Evolutionary conservation across 1,140 invertebrate species (phyloP).

Genomic region (Scaptomyza pallida): DNA sequence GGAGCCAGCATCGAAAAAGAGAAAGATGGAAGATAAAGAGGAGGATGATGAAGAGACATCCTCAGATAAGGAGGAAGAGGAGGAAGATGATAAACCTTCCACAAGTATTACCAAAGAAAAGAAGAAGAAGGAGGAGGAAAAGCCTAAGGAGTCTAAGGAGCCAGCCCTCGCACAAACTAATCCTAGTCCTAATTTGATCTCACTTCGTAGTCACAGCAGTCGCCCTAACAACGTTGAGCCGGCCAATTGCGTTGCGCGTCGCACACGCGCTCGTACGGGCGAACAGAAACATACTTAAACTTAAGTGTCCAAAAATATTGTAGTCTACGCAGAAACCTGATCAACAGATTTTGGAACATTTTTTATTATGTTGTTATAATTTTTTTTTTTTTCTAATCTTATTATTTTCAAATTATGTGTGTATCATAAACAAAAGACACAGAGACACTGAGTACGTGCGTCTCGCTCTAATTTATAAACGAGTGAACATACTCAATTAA

Average conservation of each 20-base stretch:
- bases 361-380: background rate
- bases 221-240: too few relatives aligned
- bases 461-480: constrained; percentile 8
- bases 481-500: background rate
- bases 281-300: too few relatives aligned
- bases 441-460: background rate
- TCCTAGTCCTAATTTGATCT: too few relatives aligned
- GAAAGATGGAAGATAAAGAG: too few relatives aligned
- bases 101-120: background rate
- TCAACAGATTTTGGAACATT: background rate
- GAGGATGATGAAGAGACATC: background rate
- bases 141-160: background rate
- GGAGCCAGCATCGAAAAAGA: too few relatives aligned
- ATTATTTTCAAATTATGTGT: background rate
- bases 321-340: too few relatives aligned
- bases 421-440: background rate
- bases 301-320: too few relatives aligned
- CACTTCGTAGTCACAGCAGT: too few relatives aligned
- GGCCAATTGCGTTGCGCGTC: constrained; percentile 1
- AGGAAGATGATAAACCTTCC: background rate
- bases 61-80: background rate
- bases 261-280: constrained; percentile 14
- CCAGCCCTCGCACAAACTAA: too few relatives aligned
- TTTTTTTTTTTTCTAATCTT: background rate
- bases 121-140: background rate